Base-by-base conservation (phyloP, 2,113 vertebrate species). In the Epinephelus fuscoguttatus region DNA sequence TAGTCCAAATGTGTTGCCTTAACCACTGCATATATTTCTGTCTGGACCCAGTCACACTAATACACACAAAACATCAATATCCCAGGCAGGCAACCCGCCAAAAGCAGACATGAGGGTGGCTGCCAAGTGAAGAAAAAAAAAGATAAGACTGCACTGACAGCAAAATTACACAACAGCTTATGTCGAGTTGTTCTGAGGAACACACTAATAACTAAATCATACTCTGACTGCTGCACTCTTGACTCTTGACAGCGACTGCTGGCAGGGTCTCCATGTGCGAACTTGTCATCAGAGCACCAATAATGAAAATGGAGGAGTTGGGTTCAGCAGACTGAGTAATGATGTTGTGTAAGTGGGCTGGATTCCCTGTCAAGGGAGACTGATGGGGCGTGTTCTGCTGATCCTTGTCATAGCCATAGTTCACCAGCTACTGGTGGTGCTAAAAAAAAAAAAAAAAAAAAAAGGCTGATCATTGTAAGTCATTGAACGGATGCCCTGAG, bases 131-230 rank as follows among this genome's bases (percentile, higher is more conserved):
- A 62, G 52, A 45, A 27, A 80, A 63, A 27, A 79, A 53, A 40
- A 21, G 33, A 53, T 52, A n/a, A 62, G 47, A 33, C 47, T 61
- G 33, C 55, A 55, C 23, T 9, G 47, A 71, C 71, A 64, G 60
- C 67, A 76, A 55, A 76, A 78, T 78, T 61, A 84, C 42, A 59
- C 66, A 45, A 50, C 37, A 4, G 47, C 47, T 63, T 42, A 68
- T 68, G 30, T 55, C 4, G 60, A 70, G 56, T 50, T 71, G 42
- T 45, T 45, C 52, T 17, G 27, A 59, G 73, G 64, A 74, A 80
- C 42, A 37, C 27, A 63, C 63, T 73, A 64, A 84, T 79, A 79
- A 79, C 59, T 60, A 50, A 70, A 75, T 75, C 33, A 75, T 21
- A 49, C 37, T 68, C 57, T 69, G 70, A 53, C 64, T 80, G 63